phyloP scores from a whole-genome alignment of 2,888 invertebrate genomes.

The Agrochola lota region DNA sequence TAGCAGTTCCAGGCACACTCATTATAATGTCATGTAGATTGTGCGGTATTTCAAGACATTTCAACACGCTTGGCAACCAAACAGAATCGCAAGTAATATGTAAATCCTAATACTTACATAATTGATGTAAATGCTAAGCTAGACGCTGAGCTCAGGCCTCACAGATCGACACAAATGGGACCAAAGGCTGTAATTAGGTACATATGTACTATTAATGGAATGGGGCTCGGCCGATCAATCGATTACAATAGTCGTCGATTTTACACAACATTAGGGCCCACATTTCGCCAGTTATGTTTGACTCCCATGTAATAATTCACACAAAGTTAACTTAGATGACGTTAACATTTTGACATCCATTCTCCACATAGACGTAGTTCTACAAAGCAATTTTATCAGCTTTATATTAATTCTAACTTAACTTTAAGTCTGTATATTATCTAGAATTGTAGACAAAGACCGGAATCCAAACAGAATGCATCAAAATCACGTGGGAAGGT shows the following conservation, averaged over 20 bases:
- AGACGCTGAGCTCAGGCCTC: not conserved
- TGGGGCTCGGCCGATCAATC: not conserved
- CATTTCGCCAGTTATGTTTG: too few species aligned
- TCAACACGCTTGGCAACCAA: constrained; percentile 30
- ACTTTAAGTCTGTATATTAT: constrained; percentile 13
- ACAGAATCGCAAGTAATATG: constrained; percentile 37
- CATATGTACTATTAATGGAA: not conserved
- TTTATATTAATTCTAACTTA: constrained; percentile 15
- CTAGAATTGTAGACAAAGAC: constrained; percentile 44
- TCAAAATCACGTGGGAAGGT: constrained; percentile 54
- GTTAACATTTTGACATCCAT: too few species aligned
- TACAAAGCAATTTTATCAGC: not conserved
- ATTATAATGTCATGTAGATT: constrained; percentile 39
- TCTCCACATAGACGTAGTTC: not conserved
- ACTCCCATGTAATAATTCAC: too few species aligned
- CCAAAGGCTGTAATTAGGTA: not conserved
- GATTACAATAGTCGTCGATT: constrained; percentile 1
- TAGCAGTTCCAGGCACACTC: constrained; percentile 21
- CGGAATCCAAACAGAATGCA: constrained; percentile 47
- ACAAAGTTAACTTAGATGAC: too few species aligned
- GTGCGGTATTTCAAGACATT: constrained; percentile 27
- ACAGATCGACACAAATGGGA: not conserved
- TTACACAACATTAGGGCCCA: not conserved
- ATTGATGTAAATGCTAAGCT: constrained; percentile 25
- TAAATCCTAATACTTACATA: constrained; percentile 33